Evolutionary conservation across 2,888 invertebrate genomes (phyloP).

Genomic region (Plebejus anna): DNA sequence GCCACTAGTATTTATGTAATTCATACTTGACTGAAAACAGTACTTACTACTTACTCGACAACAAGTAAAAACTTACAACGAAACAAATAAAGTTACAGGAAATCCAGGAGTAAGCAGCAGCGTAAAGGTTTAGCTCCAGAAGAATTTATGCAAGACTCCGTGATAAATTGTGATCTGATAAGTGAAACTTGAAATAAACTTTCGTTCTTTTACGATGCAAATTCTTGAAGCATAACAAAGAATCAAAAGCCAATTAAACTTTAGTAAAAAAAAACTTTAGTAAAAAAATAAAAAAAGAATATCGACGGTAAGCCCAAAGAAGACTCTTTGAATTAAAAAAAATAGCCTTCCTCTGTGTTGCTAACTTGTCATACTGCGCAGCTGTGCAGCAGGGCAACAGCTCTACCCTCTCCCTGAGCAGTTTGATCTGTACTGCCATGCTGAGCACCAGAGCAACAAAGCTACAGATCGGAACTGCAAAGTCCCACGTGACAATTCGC

Average conservation of each 20-base stretch:
- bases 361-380: no score
- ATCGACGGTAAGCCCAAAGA: no score
- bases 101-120: no score
- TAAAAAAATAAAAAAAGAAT: no score
- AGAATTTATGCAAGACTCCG: neutral
- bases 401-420: neutral
- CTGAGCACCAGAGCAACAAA: neutral
- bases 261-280: neutral
- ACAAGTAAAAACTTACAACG: no score
- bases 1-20: no score
- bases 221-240: neutral
- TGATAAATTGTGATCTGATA: neutral
- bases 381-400: neutral
- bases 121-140: neutral
- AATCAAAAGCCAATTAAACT: neutral
- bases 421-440: neutral
- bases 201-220: neutral
- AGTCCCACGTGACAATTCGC: slow-evolving; percentile 30
- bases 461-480: slow-evolving; percentile 20
- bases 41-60: no score
- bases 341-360: no score
- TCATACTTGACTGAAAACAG: no score
- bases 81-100: no score
- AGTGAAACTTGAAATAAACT: neutral
- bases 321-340: no score